These are phyloP conservation scores for Polia nebulosa DNA, from an alignment of 2,888 invertebrate species.

Conservation along the genomic window DNA sequence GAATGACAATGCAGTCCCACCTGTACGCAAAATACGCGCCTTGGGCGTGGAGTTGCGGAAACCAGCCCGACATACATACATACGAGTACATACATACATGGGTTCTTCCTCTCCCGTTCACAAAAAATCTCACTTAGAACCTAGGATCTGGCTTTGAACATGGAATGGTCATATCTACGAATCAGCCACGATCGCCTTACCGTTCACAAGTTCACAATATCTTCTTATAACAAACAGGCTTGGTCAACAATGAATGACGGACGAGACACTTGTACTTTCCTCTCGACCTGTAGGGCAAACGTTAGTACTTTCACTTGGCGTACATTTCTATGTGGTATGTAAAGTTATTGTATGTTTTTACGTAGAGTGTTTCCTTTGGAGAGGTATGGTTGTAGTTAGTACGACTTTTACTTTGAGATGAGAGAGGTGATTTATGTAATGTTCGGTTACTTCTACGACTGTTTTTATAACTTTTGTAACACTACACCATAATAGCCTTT, in stretches of 20 bases:
- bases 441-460: background rate
- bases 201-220: background rate
- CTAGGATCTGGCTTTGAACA: too few relatives aligned
- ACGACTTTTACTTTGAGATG: constrained; percentile 27
- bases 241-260: constrained; percentile 11
- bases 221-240: background rate
- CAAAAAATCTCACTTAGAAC: too few relatives aligned
- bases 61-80: too few relatives aligned
- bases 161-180: too few relatives aligned
- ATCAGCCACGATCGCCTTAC: too few relatives aligned
- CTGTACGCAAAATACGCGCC: too few relatives aligned
- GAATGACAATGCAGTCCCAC: too few relatives aligned
- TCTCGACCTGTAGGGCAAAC: constrained; percentile 32
- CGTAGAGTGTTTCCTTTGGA: constrained; percentile 20
- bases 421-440: constrained; percentile 1
- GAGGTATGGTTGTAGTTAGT: background rate
- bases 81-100: too few relatives aligned
- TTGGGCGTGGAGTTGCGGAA: too few relatives aligned
- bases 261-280: constrained; percentile 43
- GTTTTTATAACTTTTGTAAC: too few relatives aligned
- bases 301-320: constrained; percentile 42
- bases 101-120: too few relatives aligned
- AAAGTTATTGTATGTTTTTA: constrained; percentile 24
- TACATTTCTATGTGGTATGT: constrained; percentile 26
- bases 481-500: too few relatives aligned